Percentiles rank a stretch among this genome's conserved stretches.
phyloP scores from a whole-genome alignment of 2,888 invertebrate genomes.

The Philereme transversata region DNA sequence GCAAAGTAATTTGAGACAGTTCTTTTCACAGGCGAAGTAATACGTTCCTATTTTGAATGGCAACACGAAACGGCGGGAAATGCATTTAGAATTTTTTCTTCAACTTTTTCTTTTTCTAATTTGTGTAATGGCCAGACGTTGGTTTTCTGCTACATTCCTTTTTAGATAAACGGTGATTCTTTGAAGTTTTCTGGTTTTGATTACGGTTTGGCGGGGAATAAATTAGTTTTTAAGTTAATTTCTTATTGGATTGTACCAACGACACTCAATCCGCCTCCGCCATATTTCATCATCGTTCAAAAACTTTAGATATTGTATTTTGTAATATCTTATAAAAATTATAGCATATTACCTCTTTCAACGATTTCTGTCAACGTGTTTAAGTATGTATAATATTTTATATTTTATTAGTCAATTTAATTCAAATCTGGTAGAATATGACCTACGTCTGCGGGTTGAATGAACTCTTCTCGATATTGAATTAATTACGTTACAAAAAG shows the following conservation, averaged over 20 bases:
- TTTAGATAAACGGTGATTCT: slow-evolving; percentile 54
- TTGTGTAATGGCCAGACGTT: slow-evolving; percentile 69
- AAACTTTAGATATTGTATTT: no score
- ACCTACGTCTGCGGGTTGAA: no score
- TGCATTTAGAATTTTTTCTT: slow-evolving; percentile 74
- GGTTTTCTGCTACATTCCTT: slow-evolving; percentile 72
- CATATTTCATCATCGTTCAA: no score
- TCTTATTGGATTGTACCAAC: slow-evolving; percentile 9
- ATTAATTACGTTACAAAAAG: no score
- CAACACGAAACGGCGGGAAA: slow-evolving; percentile 81
- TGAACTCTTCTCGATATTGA: no score
- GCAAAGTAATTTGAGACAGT: slow-evolving; percentile 83
- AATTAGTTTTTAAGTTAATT: slow-evolving; percentile 28
- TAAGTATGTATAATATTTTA: no score
- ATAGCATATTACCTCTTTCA: no score
- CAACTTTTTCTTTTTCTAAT: slow-evolving; percentile 63
- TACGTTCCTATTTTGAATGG: slow-evolving; percentile 83
- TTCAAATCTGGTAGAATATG: no score
- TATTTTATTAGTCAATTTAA: no score
- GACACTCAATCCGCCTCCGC: neutral
- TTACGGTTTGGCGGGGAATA: slow-evolving; percentile 36
- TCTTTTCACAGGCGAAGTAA: slow-evolving; percentile 80
- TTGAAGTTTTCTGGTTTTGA: slow-evolving; percentile 40
- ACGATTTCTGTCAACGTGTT: no score
- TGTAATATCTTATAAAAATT: no score